Evolutionary conservation across 1,140 invertebrate species (phyloP).

Genomic region (Caerostris extrusa): DNA sequence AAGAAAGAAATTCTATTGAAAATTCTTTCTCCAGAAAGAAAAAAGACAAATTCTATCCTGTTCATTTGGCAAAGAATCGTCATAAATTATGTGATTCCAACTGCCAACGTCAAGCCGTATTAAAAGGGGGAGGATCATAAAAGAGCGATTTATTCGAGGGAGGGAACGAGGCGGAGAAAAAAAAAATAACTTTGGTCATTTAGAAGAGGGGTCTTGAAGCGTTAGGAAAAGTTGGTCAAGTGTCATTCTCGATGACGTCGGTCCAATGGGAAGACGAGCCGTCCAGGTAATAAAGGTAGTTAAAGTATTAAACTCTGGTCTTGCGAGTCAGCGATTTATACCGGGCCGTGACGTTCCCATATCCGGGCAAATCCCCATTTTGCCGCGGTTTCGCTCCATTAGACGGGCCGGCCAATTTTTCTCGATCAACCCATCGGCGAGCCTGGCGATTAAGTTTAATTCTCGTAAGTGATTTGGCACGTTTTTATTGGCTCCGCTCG

Average conservation of each 20-base stretch:
- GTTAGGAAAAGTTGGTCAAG: constrained; percentile 54
- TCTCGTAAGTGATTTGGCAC: constrained; percentile 78
- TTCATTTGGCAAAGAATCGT: constrained; percentile 45
- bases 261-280: constrained; percentile 54
- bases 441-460: constrained; percentile 78
- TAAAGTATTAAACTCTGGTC: constrained; percentile 77
- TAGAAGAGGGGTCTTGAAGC: constrained; percentile 10
- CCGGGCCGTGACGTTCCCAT: constrained; percentile 74
- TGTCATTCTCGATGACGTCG: constrained; percentile 72
- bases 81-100: constrained; percentile 43
- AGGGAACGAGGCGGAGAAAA: constrained; percentile 38
- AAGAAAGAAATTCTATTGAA: constrained; percentile 6
- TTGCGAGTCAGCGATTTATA: constrained; percentile 75
- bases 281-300: constrained; percentile 77
- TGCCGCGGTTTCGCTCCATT: constrained; percentile 77
- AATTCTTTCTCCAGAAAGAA: neutral
- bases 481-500: constrained; percentile 77
- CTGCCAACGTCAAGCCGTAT: constrained; percentile 44
- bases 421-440: constrained; percentile 76
- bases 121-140: constrained; percentile 49
- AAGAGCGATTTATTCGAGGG: constrained; percentile 43
- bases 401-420: constrained; percentile 77
- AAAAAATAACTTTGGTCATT: constrained; percentile 38
- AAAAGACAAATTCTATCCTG: constrained; percentile 29
- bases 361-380: constrained; percentile 77